Evolutionary conservation across 2,888 invertebrate genomes (phyloP).

Genomic region (Phyllotreta striolata): DNA sequence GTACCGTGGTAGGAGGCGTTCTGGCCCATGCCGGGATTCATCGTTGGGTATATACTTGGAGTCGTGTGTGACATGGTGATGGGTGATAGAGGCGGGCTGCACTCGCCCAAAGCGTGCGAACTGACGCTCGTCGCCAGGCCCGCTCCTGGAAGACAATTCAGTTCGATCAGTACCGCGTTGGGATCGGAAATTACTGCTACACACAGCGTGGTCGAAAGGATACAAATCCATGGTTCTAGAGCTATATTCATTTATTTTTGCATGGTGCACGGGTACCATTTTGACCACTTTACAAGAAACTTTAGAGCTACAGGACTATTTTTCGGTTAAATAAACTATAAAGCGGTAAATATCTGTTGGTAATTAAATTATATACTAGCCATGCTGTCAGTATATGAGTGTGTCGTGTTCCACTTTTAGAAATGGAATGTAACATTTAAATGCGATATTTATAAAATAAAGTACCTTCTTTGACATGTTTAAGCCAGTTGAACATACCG

Average conservation of each 20-base stretch:
- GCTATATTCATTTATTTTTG: too few species aligned
- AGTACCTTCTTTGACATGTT: constrained; percentile 27
- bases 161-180: neutral
- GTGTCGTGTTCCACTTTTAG: constrained; percentile 24
- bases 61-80: constrained; percentile 62
- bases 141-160: constrained; percentile 51
- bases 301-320: neutral
- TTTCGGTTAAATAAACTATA: too few species aligned
- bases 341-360: neutral
- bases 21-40: constrained; percentile 38
- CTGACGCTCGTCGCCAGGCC: constrained; percentile 74
- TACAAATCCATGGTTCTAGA: too few species aligned
- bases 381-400: constrained; percentile 18
- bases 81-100: constrained; percentile 66
- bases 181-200: neutral
- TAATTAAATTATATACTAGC: constrained; percentile 12
- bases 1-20: constrained; percentile 55
- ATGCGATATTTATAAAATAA: constrained; percentile 7
- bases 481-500: constrained; percentile 25
- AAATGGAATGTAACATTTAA: constrained; percentile 14
- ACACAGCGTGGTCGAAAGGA: neutral
- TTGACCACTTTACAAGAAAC: too few species aligned
- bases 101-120: constrained; percentile 74
- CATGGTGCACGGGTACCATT: too few species aligned
- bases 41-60: constrained; percentile 63